phyloP scores from a whole-genome alignment of 2,113 vertebrate species.

The Procavia capensis region DNA sequence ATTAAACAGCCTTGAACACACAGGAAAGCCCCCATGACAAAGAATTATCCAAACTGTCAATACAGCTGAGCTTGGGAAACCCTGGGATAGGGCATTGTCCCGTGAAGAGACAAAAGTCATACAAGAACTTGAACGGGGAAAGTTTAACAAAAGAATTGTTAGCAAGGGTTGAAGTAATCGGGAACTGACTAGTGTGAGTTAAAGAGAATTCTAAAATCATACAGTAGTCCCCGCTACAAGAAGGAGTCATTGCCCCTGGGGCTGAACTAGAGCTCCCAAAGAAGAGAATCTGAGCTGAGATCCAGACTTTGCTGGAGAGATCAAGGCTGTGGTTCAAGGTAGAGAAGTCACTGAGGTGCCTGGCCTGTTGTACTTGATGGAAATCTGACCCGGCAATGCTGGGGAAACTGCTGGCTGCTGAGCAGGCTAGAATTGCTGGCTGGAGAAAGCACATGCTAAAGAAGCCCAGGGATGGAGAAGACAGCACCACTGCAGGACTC shows the following conservation, averaged over 20 bases:
- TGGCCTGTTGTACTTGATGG: background rate
- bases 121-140: background rate
- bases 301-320: background rate
- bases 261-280: background rate
- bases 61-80: background rate
- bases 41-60: background rate
- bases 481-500: background rate
- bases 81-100: background rate
- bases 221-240: accelerated
- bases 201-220: background rate
- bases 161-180: background rate
- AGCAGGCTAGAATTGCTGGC: background rate
- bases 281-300: background rate
- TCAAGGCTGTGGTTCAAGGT: too few relatives aligned
- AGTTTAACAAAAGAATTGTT: background rate
- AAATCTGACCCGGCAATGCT: background rate
- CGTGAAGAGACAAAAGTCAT: background rate
- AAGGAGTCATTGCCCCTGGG: background rate
- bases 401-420: background rate
- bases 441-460: background rate
- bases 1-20: background rate
- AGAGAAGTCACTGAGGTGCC: background rate
- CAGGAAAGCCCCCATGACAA: background rate
- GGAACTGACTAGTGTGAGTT: background rate
- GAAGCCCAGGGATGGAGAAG: background rate